Evolutionary conservation across 2,888 invertebrate genomes (phyloP).

Genomic region (Mallateleia sp.): DNA sequence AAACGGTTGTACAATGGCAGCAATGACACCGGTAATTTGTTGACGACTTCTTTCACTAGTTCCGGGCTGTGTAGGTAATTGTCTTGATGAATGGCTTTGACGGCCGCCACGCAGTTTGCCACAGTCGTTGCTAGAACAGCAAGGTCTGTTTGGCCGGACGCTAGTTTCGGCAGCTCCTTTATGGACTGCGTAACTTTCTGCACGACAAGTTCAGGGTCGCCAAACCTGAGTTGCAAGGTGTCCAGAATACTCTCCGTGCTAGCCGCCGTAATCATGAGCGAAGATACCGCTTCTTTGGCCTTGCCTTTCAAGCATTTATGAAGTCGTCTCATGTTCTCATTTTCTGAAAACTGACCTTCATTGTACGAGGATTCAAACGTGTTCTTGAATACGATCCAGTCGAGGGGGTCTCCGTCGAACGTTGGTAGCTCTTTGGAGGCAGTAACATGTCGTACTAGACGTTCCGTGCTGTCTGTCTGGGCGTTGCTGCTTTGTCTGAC

Average conservation of each 20-base stretch:
- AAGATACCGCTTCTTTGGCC: constrained; percentile 52
- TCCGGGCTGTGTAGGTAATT: too few species aligned
- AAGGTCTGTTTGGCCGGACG: not conserved
- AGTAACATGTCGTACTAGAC: not conserved
- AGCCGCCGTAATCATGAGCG: constrained; percentile 43
- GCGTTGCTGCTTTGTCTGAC: too few species aligned
- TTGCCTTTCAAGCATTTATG: constrained; percentile 37
- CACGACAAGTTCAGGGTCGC: constrained; percentile 43
- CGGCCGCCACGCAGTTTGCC: constrained; percentile 38
- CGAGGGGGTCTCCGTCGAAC: constrained; percentile 47
- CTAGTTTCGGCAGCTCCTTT: too few species aligned
- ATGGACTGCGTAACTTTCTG: not conserved
- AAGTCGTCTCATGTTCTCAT: constrained; percentile 56
- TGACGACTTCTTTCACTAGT: not conserved
- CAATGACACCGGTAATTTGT: constrained; percentile 27
- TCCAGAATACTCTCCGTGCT: constrained; percentile 27
- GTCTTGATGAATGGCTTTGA: constrained; percentile 21
- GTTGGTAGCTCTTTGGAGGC: constrained; percentile 11
- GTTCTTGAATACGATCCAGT: constrained; percentile 57
- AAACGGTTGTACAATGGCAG: not conserved
- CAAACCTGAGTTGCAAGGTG: constrained; percentile 59
- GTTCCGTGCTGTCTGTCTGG: not conserved
- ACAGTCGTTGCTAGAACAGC: not conserved
- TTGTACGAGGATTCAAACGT: constrained; percentile 45
- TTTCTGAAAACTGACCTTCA: constrained; percentile 46